Evolutionary conservation across 2,888 invertebrate genomes (phyloP).

Genomic region (Octodonta nipae): DNA sequence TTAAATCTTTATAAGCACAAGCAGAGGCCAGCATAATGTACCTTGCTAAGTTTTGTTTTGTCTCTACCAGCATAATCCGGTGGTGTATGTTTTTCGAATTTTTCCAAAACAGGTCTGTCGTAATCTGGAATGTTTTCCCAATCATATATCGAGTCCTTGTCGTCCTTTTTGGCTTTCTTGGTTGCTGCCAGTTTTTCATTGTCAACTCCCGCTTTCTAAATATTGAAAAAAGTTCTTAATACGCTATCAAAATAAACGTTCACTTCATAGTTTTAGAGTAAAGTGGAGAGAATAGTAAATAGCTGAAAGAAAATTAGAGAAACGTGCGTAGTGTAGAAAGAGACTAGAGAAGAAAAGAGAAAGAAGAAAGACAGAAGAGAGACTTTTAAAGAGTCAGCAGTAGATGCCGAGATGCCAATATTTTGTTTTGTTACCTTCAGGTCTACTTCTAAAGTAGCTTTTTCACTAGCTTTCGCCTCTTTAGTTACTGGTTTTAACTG

Average conservation of each 20-base stretch:
- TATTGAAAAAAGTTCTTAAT: no score
- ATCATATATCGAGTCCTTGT: constrained; percentile 19
- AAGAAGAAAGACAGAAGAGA: constrained; percentile 8
- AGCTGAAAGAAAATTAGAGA: constrained; percentile 1
- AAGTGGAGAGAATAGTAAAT: constrained; percentile 6
- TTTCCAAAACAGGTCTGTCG: constrained; percentile 59
- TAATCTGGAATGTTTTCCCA: constrained; percentile 50
- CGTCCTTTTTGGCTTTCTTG: constrained; percentile 23
- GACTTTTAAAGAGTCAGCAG: no score
- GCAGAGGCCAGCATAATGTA: constrained; percentile 17
- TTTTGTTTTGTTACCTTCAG: constrained; percentile 35
- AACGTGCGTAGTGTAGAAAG: no score
- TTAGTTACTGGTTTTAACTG: constrained; percentile 46
- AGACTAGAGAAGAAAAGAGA: constrained; percentile 6
- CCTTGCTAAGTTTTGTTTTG: constrained; percentile 34
- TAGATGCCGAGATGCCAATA: no score
- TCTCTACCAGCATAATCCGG: constrained; percentile 39
- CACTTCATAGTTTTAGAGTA: no score
- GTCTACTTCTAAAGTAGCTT: constrained; percentile 28
- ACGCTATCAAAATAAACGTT: no score
- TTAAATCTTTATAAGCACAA: no score
- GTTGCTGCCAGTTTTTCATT: constrained; percentile 20
- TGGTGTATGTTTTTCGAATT: constrained; percentile 43
- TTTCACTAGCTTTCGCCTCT: constrained; percentile 31
- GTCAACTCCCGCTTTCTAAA: constrained; percentile 25